Conservation (phyloP, 2,797 vertebrate genomes). For the Dermochelys coriacea region DNA sequence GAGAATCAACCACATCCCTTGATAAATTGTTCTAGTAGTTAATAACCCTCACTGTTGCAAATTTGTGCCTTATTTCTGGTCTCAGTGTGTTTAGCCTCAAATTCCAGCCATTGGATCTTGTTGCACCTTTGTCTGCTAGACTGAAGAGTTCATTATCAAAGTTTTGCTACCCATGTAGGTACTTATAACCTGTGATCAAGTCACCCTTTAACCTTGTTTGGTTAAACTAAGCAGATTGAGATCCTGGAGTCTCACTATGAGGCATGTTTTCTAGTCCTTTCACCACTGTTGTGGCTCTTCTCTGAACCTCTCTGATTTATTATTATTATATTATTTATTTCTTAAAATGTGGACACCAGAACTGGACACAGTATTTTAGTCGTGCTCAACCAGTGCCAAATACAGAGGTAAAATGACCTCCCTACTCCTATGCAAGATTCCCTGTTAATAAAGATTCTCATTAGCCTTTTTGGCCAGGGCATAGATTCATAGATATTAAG, state of each 20-base stretch:
- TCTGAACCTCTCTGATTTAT: too few species aligned
- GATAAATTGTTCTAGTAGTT: background rate
- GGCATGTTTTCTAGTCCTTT: too few species aligned
- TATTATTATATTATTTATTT: too few species aligned
- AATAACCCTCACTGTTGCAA: background rate
- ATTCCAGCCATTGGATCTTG: background rate
- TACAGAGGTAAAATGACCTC: too few species aligned
- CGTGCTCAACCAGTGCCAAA: too few species aligned
- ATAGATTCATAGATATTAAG: too few species aligned
- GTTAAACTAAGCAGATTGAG: background rate
- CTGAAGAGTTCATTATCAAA: background rate
- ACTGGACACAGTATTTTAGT: too few species aligned
- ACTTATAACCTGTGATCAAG: background rate
- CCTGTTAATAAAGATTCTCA: too few species aligned
- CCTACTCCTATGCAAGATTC: too few species aligned
- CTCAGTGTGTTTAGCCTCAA: background rate
- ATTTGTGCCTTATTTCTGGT: background rate
- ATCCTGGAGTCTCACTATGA: background rate
- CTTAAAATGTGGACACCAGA: too few species aligned
- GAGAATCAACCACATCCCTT: background rate
- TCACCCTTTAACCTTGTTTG: background rate
- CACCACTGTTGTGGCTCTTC: too few species aligned
- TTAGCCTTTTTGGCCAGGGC: too few species aligned
- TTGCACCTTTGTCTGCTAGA: background rate
- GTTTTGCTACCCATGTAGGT: background rate